phyloP scores from a whole-genome alignment of 1,140 invertebrate species.

The Rhagoletis zephyria region DNA sequence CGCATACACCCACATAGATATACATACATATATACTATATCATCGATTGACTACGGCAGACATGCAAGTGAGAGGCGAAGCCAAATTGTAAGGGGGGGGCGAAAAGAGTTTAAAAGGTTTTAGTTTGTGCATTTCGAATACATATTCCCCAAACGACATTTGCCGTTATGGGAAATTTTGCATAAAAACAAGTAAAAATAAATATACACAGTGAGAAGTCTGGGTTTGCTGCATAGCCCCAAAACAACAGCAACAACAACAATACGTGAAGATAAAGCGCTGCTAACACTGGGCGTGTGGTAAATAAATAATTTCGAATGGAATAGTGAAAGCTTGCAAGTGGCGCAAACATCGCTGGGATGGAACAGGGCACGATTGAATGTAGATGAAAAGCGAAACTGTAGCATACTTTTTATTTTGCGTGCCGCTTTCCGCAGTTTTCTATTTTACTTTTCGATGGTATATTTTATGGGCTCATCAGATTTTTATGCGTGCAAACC shows the following conservation, averaged over 20 bases:
- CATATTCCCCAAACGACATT: conserved; percentile 40
- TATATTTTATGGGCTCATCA: conserved; percentile 37
- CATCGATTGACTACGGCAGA: background rate
- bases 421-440: background rate
- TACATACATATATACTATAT: too few species aligned
- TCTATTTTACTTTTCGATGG: background rate
- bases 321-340: background rate
- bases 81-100: background rate
- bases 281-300: conserved; percentile 13
- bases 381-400: background rate
- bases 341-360: background rate
- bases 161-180: conserved; percentile 27
- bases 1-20: background rate
- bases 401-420: background rate
- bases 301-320: conserved; percentile 6
- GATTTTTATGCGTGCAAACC: conserved; percentile 18
- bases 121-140: background rate
- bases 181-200: background rate
- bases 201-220: background rate
- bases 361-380: too few species aligned
- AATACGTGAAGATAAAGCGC: conserved; percentile 22
- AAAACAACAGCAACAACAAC: background rate
- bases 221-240: background rate
- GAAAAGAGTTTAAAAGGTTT: background rate
- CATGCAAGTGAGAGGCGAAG: background rate